Percentiles rank a stretch among this genome's conserved stretches.
These are phyloP conservation scores for Pagetopsis macropterus DNA, from an alignment of 2,797 vertebrate genomes.

Conservation along the genomic window DNA sequence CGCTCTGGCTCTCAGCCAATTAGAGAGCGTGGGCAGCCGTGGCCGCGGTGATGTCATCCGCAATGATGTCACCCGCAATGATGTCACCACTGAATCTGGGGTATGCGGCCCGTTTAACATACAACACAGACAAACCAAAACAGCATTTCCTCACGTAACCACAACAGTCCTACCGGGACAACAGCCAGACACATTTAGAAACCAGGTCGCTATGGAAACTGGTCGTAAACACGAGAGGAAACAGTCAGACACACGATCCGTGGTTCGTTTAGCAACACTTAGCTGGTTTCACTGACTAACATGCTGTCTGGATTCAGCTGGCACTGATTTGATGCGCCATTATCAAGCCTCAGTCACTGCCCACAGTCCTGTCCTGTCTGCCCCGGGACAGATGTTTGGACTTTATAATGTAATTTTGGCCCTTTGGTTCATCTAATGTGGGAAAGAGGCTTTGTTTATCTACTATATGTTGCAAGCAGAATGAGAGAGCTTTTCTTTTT, in stretches of 20 bases:
- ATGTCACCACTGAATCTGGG: slow-evolving; percentile 72
- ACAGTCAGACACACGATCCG: slow-evolving; percentile 77
- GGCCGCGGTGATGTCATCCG: slow-evolving; percentile 68
- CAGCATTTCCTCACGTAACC: slow-evolving; percentile 91
- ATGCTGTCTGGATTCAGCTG: slow-evolving; percentile 63
- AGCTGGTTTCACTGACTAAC: slow-evolving; percentile 61
- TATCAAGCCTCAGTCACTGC: slow-evolving; percentile 37
- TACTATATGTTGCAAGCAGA: slow-evolving; percentile 4
- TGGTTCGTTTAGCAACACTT: slow-evolving; percentile 60
- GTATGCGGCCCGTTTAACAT: slow-evolving; percentile 56
- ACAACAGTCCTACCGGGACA: slow-evolving; percentile 89
- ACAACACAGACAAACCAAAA: slow-evolving; percentile 78
- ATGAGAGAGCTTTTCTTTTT: slow-evolving; percentile 27
- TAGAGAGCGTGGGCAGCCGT: slow-evolving; percentile 62
- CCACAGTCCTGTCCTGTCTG: slow-evolving; percentile 39
- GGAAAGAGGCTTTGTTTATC: slow-evolving; percentile 30
- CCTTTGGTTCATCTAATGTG: slow-evolving; percentile 42
- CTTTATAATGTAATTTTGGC: slow-evolving; percentile 50
- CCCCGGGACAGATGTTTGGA: slow-evolving; percentile 57
- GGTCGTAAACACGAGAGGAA: slow-evolving; percentile 88
- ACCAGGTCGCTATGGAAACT: slow-evolving; percentile 90
- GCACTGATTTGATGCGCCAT: slow-evolving; percentile 47
- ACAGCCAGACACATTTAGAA: slow-evolving; percentile 86
- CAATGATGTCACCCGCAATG: slow-evolving; percentile 72
- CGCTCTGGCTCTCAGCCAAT: slow-evolving; percentile 60